Evolutionary conservation across 2,113 vertebrate species (phyloP).

Genomic region (Malurus melanocephalus): DNA sequence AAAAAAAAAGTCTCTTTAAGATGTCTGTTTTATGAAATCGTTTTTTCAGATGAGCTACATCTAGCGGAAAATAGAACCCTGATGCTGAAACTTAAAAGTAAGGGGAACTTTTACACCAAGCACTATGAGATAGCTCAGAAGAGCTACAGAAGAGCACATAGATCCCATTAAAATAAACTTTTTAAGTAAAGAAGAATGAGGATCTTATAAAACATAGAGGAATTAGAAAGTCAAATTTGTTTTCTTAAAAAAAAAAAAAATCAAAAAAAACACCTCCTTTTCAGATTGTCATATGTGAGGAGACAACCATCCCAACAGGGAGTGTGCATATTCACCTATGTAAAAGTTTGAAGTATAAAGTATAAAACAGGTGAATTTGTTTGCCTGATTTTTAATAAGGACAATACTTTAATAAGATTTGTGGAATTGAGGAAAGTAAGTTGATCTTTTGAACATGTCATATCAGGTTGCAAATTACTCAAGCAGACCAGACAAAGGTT

Average conservation of each 20-base stretch:
- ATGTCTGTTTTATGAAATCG: background rate
- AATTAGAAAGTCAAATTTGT: background rate
- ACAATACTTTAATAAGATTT: background rate
- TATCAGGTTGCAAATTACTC: background rate
- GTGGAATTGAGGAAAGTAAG: background rate
- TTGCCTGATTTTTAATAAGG: background rate
- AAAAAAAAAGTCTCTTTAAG: background rate
- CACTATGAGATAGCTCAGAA: background rate
- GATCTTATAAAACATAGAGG: background rate
- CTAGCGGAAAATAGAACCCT: background rate
- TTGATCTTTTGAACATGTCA: background rate
- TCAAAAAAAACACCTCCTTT: rapidly evolving
- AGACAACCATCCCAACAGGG: background rate
- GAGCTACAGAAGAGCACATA: background rate
- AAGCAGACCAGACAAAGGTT: background rate
- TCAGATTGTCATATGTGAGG: background rate
- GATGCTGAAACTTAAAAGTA: background rate
- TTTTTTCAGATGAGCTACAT: background rate
- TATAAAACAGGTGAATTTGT: background rate
- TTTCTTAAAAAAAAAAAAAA: background rate
- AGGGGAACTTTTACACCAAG: background rate
- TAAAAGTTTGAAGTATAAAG: background rate
- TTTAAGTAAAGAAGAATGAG: background rate
- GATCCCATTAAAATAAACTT: background rate
- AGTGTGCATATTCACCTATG: background rate